Base-by-base conservation (phyloP, 2,113 vertebrate genomes). In the Gasterosteus nipponicus region DNA sequence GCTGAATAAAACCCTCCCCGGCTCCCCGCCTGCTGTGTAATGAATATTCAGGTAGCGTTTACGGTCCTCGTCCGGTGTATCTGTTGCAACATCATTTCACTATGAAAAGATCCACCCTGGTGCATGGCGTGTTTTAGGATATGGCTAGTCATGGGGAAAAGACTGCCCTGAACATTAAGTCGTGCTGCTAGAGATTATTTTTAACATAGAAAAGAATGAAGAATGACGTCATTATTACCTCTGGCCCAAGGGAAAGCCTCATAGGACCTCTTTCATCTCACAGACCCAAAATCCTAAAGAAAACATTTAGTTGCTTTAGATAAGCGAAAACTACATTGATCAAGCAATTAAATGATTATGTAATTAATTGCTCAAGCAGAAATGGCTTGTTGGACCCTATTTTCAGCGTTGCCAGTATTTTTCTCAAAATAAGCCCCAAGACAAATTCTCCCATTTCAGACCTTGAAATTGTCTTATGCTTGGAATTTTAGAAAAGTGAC, bases 21-120 rank as follows among this genome's bases (percentile, higher is more conserved):
- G 38, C 86, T 83, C 83, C 86, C 85, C 18, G 22, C 75, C 84
- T 89, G 86, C 89, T 89, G 84, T 76, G 39, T 76, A 68, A 84
- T 77, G 46, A 82, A 83, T 82, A 81, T 77, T 80, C 75, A 62
- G 46, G 69, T 26, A 69, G 62, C 82, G 31, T 77, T 80, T 54
- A 41, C 72, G 69, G 59, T 60, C 78, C 69, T 78, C 29, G 16
- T 70, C 56, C 62, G 63, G 57, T 57, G 51, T 77, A 60, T 16
- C 19, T 38, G 59, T 38, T 78, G 57, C 35, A 29, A 69, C 53
- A 84, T 80, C 22, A 73, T 51, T 78, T 49, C 7, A 44, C 42
- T 22, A 31, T 65, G 3, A 53, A 62, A 51, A 60, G n/a, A 73
- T 68, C 56, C 64, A 41, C 22, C 15, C 22, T 39, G 39, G 10